Percentiles rank a stretch among this genome's conserved stretches.
Evolutionary conservation across 2,888 invertebrate genomes (phyloP).

Genomic region (Linnaemya tessellans): DNA sequence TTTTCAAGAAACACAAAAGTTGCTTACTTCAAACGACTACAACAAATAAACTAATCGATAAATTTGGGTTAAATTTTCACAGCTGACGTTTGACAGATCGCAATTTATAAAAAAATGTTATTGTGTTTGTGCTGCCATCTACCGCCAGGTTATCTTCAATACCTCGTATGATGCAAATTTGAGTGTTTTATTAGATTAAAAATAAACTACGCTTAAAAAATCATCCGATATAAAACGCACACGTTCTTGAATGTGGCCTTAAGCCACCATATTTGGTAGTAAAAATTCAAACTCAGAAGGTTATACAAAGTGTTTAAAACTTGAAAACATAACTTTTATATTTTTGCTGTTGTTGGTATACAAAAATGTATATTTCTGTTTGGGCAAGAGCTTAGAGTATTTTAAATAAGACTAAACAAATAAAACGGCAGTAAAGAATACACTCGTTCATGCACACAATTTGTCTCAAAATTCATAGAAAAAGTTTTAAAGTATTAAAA

Average conservation of each 20-base stretch:
- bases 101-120: too few relatives aligned
- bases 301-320: slow-evolving; percentile 50
- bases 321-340: slow-evolving; percentile 35
- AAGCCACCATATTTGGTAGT: background rate
- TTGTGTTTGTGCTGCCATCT: too few relatives aligned
- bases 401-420: slow-evolving; percentile 52
- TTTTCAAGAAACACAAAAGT: too few relatives aligned
- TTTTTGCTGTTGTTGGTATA: slow-evolving; percentile 2
- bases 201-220: too few relatives aligned
- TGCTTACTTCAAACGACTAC: too few relatives aligned
- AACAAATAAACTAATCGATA: too few relatives aligned
- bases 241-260: background rate
- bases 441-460: slow-evolving; percentile 3
- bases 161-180: too few relatives aligned
- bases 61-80: too few relatives aligned
- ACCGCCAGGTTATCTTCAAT: too few relatives aligned
- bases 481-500: slow-evolving; percentile 47
- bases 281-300: slow-evolving; percentile 50
- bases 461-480: slow-evolving; percentile 38
- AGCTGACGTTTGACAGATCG: too few relatives aligned
- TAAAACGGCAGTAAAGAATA: slow-evolving; percentile 36
- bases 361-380: slow-evolving; percentile 27
- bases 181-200: too few relatives aligned
- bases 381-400: slow-evolving; percentile 39
- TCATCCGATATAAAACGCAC: background rate